Percentiles rank a stretch among this genome's conserved stretches.
Conservation (phyloP, 2,113 vertebrate species). For the Bagarius yarrelli region DNA sequence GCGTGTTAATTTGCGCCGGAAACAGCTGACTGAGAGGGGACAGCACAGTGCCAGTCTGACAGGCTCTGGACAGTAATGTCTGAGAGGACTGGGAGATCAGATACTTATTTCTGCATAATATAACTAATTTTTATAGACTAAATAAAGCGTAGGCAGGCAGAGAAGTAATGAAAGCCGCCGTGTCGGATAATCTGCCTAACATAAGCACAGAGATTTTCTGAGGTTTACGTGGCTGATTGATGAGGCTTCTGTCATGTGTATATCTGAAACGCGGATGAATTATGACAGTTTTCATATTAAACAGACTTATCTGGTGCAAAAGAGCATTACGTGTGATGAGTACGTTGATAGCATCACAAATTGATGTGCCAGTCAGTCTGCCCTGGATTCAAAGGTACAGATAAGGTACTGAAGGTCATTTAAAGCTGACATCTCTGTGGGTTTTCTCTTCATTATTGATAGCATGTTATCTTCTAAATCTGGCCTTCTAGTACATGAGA, state of each 20-base stretch:
- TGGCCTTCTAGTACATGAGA: constrained; percentile 56
- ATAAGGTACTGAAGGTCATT: constrained; percentile 77
- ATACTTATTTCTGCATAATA: constrained; percentile 23
- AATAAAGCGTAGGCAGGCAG: constrained; percentile 49
- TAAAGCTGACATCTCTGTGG: constrained; percentile 63
- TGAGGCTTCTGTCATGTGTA: constrained; percentile 65
- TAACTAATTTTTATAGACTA: constrained; percentile 23
- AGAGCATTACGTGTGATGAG: constrained; percentile 73
- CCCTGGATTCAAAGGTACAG: constrained; percentile 70
- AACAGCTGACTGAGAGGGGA: constrained; percentile 83
- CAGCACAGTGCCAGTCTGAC: constrained; percentile 79
- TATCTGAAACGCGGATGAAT: constrained; percentile 68
- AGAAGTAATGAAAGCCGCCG: constrained; percentile 63
- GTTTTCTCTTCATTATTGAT: constrained; percentile 65
- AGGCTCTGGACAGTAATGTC: constrained; percentile 75
- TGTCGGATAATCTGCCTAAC: constrained; percentile 73
- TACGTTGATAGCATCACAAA: constrained; percentile 78
- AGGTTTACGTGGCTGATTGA: constrained; percentile 63
- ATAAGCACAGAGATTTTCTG: constrained; percentile 64
- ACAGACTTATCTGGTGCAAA: constrained; percentile 72
- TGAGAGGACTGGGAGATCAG: constrained; percentile 34
- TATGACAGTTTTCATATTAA: constrained; percentile 82
- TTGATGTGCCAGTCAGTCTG: constrained; percentile 77
- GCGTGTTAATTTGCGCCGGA: constrained; percentile 98
- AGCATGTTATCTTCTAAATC: constrained; percentile 53